Conservation (phyloP, 2,797 vertebrate genomes). For the Pangasius mekongensis region DNA sequence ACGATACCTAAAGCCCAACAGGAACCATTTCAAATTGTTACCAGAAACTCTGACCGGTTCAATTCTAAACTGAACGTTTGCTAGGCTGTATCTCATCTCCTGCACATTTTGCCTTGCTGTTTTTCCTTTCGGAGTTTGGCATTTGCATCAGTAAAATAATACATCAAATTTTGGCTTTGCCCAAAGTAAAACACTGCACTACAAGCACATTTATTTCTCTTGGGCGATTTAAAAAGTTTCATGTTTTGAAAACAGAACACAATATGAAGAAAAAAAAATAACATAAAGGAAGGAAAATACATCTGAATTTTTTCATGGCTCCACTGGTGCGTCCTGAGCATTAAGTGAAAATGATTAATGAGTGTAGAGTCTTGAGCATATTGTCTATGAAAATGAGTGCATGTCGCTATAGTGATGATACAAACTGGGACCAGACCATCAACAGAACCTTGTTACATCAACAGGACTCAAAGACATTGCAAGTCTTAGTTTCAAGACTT, state of each 20-base stretch:
- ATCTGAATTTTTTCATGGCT: not conserved
- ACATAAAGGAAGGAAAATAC: not conserved
- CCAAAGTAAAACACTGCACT: conserved; percentile 7
- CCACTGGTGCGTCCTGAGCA: not conserved
- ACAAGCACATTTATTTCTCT: conserved; percentile 10
- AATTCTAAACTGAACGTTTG: not conserved
- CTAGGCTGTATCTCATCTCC: not conserved
- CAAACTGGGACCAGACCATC: not conserved
- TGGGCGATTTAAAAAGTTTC: not conserved
- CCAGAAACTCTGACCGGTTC: not conserved
- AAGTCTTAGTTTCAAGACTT: not conserved
- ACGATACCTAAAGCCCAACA: conserved; percentile 81
- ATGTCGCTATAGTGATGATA: not conserved
- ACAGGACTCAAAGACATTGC: not conserved
- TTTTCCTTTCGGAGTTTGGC: not conserved
- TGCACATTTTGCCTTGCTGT: not conserved
- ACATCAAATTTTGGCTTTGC: not conserved
- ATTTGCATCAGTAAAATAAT: not conserved
- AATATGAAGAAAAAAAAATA: not conserved
- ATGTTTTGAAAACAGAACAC: not conserved
- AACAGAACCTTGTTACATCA: not conserved
- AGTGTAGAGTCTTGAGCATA: not conserved
- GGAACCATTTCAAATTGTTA: not conserved
- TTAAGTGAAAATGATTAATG: not conserved
- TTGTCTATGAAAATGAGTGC: not conserved